These are phyloP conservation scores for Datnioides undecimradiatus DNA, from an alignment of 2,113 vertebrate species.

Conservation along the genomic window DNA sequence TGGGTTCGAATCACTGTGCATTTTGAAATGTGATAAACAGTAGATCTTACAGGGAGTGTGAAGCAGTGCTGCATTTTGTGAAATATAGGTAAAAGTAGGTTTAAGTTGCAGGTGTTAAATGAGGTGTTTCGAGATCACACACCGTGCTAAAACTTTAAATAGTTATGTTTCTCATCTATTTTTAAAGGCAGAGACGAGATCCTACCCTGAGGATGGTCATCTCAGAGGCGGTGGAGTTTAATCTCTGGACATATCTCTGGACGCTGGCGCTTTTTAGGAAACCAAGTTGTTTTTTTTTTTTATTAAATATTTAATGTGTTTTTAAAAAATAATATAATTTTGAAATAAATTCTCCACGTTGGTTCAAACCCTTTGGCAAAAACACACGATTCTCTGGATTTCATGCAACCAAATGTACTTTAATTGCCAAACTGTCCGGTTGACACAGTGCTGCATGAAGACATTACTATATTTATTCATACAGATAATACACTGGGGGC, in stretches of 20 bases:
- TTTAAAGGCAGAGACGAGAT: background rate
- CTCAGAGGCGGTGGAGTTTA: background rate
- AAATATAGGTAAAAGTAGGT: no score
- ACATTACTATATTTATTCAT: background rate
- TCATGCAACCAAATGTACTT: slow-evolving; percentile 12
- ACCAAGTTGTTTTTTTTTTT: background rate
- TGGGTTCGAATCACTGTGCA: background rate
- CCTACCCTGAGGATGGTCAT: background rate
- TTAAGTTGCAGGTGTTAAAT: no score
- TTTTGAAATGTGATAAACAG: background rate
- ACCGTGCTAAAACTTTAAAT: no score
- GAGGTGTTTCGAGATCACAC: no score
- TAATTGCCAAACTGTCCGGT: slow-evolving; percentile 15
- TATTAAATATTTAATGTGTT: background rate
- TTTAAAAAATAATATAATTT: background rate
- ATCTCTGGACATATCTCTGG: background rate
- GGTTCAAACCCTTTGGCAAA: background rate
- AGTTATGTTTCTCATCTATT: background rate
- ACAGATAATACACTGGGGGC: background rate
- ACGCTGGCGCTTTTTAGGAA: background rate
- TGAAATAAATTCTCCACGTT: background rate
- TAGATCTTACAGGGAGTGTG: background rate
- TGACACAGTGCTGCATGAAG: slow-evolving; percentile 5
- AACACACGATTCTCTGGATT: slow-evolving; percentile 12
- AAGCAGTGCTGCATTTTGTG: background rate